Conservation (phyloP, 2,888 invertebrate species). For the Rhimphoctona megacephalus region DNA sequence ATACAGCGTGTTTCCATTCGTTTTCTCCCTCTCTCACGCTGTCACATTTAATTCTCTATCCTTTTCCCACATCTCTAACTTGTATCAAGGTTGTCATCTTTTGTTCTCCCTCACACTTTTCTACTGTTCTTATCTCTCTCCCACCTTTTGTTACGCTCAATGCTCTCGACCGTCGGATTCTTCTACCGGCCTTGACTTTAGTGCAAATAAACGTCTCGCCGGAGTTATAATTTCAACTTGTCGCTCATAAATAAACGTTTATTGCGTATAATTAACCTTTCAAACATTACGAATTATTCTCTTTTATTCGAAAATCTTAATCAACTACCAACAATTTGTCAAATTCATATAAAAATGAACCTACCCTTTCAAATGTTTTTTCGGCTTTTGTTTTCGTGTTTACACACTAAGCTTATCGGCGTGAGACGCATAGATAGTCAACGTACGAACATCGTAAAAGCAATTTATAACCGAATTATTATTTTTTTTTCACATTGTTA, state of each 20-base stretch:
- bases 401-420: background rate
- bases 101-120: slow-evolving; percentile 49
- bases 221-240: slow-evolving; percentile 18
- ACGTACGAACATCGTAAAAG: background rate
- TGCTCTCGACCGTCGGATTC: slow-evolving; percentile 49
- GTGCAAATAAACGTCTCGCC: slow-evolving; percentile 66
- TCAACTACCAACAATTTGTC: background rate
- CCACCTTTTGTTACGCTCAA: slow-evolving; percentile 51
- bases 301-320: background rate
- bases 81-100: slow-evolving; percentile 70
- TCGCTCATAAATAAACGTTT: slow-evolving; percentile 1
- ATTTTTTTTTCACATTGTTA: background rate
- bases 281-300: background rate
- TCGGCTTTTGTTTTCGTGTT: slow-evolving; percentile 14
- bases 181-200: slow-evolving; percentile 80
- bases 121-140: slow-evolving; percentile 19
- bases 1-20: slow-evolving; percentile 29
- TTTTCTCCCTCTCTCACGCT: background rate
- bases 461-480: background rate
- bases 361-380: background rate
- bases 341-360: background rate
- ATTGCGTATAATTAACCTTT: slow-evolving; percentile 9
- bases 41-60: background rate
- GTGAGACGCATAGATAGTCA: background rate
- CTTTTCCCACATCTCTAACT: slow-evolving; percentile 32